Evolutionary conservation across 2,797 vertebrate genomes (phyloP).

Genomic region (Pseudochirops corinnae): DNA sequence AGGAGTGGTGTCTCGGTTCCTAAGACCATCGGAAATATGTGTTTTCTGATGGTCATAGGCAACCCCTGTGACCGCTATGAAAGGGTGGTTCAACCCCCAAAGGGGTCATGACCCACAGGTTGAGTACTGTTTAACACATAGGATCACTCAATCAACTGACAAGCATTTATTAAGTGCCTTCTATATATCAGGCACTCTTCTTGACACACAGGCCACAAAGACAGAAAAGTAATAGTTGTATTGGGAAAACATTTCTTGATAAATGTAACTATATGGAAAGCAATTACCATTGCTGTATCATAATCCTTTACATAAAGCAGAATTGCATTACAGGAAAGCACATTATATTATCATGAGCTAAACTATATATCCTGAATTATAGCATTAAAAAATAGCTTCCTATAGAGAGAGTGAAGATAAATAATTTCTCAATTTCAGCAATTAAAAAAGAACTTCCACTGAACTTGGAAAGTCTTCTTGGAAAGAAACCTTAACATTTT

Average conservation of each 20-base stretch:
- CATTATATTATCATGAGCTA: slow-evolving; percentile 15
- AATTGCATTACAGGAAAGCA: slow-evolving; percentile 37
- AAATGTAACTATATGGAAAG: neutral
- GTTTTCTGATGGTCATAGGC: too few species aligned
- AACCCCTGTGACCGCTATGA: too few species aligned
- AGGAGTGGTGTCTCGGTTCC: too few species aligned
- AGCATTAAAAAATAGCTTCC: neutral
- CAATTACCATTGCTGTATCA: neutral
- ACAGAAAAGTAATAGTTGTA: neutral
- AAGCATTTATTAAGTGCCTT: neutral
- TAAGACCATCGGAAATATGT: too few species aligned
- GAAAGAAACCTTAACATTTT: neutral
- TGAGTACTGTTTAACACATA: too few species aligned
- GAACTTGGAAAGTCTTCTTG: too few species aligned
- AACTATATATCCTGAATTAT: slow-evolving; percentile 44
- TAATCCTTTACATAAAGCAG: neutral
- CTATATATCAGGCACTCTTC: neutral
- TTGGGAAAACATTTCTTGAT: neutral
- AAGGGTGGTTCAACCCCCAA: too few species aligned
- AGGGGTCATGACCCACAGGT: too few species aligned
- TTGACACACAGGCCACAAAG: neutral
- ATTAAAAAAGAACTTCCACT: neutral
- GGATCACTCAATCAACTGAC: neutral
- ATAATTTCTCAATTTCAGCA: neutral
- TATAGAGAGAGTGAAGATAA: slow-evolving; percentile 15